phyloP scores from a whole-genome alignment of 2,113 vertebrate genomes.

The Apteryx mantelli region DNA sequence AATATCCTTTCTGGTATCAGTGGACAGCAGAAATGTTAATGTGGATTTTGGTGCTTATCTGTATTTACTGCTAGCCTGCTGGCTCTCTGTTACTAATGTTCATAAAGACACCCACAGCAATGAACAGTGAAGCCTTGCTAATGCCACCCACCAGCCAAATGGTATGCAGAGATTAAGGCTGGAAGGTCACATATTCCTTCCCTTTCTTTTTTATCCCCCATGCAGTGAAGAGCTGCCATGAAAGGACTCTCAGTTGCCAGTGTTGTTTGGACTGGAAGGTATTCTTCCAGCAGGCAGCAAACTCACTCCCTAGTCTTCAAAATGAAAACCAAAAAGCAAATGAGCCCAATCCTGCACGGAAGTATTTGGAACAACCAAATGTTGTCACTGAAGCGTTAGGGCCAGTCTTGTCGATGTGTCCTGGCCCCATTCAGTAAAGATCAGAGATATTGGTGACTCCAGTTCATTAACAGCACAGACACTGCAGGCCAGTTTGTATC shows the following conservation, averaged over 20 bases:
- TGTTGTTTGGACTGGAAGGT: not conserved
- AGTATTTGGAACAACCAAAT: not conserved
- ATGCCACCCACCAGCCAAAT: conserved; percentile 59
- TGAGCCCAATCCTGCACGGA: not conserved
- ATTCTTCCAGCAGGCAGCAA: not conserved
- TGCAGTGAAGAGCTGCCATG: not conserved
- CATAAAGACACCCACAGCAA: conserved; percentile 66
- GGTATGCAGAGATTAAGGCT: conserved; percentile 37
- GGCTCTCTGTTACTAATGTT: conserved; percentile 42
- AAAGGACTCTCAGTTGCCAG: not conserved
- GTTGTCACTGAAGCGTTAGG: not conserved
- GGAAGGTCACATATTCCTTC: conserved; percentile 53
- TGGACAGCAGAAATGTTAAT: not conserved
- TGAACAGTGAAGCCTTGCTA: conserved; percentile 8
- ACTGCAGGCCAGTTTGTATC: not conserved
- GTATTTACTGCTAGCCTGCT: conserved; percentile 14
- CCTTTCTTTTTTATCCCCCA: not conserved
- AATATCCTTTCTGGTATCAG: not conserved
- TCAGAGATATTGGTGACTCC: not conserved
- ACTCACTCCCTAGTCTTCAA: not conserved
- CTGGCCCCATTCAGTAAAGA: not conserved
- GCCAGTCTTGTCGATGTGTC: not conserved
- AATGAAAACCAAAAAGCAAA: not conserved
- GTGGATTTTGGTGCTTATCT: conserved; percentile 40
- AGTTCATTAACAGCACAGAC: not conserved